These are phyloP conservation scores for Mythimna ferrago DNA, from an alignment of 2,888 invertebrate genomes.

Conservation along the genomic window DNA sequence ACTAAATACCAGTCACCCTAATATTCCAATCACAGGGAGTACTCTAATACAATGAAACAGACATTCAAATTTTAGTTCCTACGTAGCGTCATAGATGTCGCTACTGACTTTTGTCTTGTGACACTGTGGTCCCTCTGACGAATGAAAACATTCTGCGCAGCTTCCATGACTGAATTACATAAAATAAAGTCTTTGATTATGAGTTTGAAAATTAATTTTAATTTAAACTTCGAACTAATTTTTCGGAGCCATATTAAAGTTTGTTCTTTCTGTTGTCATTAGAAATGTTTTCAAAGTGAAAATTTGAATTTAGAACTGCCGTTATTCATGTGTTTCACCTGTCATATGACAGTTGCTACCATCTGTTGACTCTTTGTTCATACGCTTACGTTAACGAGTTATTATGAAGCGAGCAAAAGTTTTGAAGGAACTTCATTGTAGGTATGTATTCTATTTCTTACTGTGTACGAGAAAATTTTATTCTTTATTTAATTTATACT, in stretches of 20 bases:
- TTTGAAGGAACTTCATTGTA: constrained; percentile 14
- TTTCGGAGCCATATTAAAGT: not conserved
- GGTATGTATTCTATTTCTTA: constrained; percentile 4
- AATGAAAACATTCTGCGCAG: too few relatives aligned
- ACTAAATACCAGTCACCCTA: too few relatives aligned
- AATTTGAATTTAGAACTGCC: constrained; percentile 22
- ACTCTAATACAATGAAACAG: too few relatives aligned
- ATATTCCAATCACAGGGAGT: too few relatives aligned
- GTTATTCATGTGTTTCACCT: constrained; percentile 37
- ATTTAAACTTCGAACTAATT: too few relatives aligned
- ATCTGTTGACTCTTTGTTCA: constrained; percentile 35
- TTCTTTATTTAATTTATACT: constrained; percentile 31
- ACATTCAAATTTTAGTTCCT: too few relatives aligned
- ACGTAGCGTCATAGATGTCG: too few relatives aligned
- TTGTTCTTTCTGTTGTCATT: not conserved
- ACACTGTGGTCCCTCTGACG: too few relatives aligned
- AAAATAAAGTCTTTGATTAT: too few relatives aligned
- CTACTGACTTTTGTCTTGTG: too few relatives aligned
- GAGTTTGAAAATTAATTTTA: too few relatives aligned
- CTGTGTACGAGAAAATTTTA: not conserved
- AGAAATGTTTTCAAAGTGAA: constrained; percentile 22
- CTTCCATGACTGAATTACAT: too few relatives aligned
- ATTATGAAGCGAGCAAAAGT: constrained; percentile 10
- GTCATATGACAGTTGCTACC: constrained; percentile 33
- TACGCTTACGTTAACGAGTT: constrained; percentile 25